Evolutionary conservation across 92 coral and sea anemone species (phyloP), one percentile per base, ranked within the genome.

Genomic region (Actinostola sp.): DNA sequence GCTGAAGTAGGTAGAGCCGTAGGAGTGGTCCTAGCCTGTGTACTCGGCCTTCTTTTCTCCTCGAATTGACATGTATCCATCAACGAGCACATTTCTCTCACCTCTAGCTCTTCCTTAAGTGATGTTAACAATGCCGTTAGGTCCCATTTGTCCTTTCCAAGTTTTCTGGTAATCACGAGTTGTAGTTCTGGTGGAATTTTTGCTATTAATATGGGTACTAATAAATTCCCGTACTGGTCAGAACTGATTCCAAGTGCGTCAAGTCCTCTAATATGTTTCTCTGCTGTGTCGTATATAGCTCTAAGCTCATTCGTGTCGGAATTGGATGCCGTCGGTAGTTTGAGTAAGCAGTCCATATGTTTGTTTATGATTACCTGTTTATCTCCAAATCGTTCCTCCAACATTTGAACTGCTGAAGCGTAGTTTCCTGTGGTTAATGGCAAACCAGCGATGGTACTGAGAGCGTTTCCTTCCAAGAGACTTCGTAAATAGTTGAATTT

Each of bases 341-440:
- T 74, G 35, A 86, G 61, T 44, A 74, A 51, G 15, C 62, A 57
- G 29, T 81, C 84, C 92, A 82, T 81, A 65, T 82, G 92, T 29
- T 75, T 69, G 24, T 66, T 66, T 0, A 75, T 86, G 43, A 75
- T 70, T 12, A 80, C 70, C 70, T 76, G 84, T 44, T 75, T 77
- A 24, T 83, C 65, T 3, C 84, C 77, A 8, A 82, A 82, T 51
- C 77, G 30, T 12, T 75, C 43, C 14, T 39, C 45, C 26, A 85
- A 32, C 15, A 76, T 54, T 54, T 68, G 66, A 29, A 82, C 45
- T 3, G 77, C 78, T 20, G 67, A 49, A 13, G 19, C 45, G 71
- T 79, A 73, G 59, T 73, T 85, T 16, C 7, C 72, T 48, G 17
- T 36, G 31, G 85, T 79, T 20, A 84, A 35, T 24, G 67, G 71